A percentile compares a stretch with the other conserved stretches of the same genome.
Conservation (phyloP, 1,140 invertebrate species). For the Pogonomyrmex californicus region DNA sequence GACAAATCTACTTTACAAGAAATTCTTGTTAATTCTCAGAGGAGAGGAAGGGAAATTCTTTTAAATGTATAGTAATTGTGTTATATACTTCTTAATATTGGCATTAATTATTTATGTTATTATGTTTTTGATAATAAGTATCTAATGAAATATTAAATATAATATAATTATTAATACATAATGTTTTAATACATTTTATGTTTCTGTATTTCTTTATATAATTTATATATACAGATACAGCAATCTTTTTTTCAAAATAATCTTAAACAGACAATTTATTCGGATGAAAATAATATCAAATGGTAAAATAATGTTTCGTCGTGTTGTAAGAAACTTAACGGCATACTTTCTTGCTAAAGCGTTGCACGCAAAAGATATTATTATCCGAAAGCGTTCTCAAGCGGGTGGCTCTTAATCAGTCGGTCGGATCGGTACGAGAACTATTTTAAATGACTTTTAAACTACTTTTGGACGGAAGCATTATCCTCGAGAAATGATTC, state of each 20-base stretch:
- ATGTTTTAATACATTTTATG: no score
- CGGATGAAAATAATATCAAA: neutral
- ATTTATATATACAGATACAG: no score
- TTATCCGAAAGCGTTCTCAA: neutral
- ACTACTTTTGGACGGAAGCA: neutral
- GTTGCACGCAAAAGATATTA: neutral
- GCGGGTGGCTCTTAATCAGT: neutral
- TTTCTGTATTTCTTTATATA: no score
- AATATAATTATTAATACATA: no score
- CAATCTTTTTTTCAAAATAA: neutral
- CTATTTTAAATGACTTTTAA: slow-evolving; percentile 41
- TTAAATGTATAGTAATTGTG: neutral
- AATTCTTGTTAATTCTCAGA: neutral
- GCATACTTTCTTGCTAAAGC: neutral
- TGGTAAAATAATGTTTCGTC: neutral
- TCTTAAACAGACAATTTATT: neutral
- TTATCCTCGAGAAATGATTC: slow-evolving; percentile 45
- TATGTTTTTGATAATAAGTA: no score
- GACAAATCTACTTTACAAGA: neutral
- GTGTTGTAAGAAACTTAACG: neutral
- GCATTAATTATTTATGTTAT: no score
- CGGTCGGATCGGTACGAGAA: neutral
- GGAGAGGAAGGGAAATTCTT: neutral
- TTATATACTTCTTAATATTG: no score
- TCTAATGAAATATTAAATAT: no score